A percentile compares a stretch with the other conserved stretches of the same genome.
These are phyloP conservation scores for Rhagoletis zephyria DNA, from an alignment of 1,140 invertebrate genomes.

Conservation along the genomic window DNA sequence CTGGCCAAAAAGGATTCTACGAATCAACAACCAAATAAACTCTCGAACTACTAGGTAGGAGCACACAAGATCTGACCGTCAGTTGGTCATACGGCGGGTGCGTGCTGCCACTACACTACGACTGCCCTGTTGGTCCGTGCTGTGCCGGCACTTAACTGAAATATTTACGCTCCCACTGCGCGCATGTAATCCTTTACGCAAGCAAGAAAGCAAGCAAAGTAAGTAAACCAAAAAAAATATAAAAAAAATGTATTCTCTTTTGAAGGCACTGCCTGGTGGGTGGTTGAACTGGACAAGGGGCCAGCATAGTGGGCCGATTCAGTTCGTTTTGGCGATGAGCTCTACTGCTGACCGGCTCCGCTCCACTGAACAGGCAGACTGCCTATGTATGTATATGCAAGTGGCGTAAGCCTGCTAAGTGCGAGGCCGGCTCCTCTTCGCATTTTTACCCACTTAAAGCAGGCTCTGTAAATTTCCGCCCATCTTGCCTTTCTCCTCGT, in stretches of 20 bases:
- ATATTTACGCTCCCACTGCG: conserved; percentile 53
- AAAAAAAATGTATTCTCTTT: background rate
- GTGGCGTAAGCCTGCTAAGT: conserved; percentile 22
- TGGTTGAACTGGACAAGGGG: background rate
- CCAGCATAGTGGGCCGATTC: background rate
- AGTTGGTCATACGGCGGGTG: background rate
- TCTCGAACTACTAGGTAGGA: background rate
- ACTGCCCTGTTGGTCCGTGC: background rate
- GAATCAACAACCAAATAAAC: conserved; percentile 4
- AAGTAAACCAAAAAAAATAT: background rate
- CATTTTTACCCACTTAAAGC: conserved; percentile 13
- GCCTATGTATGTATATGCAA: background rate
- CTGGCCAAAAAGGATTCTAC: background rate
- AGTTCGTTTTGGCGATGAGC: background rate
- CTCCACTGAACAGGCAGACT: background rate
- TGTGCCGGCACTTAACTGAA: conserved; percentile 39
- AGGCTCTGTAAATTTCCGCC: conserved; percentile 37
- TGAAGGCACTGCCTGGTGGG: background rate
- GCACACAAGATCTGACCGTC: background rate
- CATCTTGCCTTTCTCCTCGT: background rate
- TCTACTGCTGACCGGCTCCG: background rate
- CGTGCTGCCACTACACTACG: background rate
- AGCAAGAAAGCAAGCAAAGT: conserved; percentile 47
- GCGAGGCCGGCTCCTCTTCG: background rate
- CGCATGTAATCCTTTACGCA: conserved; percentile 56